A percentile compares a stretch with the other conserved stretches of the same genome.
phyloP scores from a whole-genome alignment of 2,113 vertebrate genomes.

The Paraplagusia blochii region DNA sequence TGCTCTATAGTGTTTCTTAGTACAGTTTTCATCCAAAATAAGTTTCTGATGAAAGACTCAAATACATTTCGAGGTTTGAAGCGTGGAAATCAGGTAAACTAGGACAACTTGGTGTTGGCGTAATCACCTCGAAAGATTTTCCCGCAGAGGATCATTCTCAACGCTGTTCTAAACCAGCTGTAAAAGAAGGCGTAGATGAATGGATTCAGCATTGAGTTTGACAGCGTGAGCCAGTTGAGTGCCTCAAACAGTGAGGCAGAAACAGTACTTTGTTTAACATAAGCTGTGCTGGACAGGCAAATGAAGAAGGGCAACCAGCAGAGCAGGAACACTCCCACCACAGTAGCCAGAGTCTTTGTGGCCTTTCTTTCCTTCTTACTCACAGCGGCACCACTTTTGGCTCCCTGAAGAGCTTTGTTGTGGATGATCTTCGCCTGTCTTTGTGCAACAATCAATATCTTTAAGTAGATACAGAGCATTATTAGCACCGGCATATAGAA shows the following conservation, averaged over 20 bases:
- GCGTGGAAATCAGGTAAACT: not conserved
- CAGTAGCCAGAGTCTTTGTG: constrained; percentile 11
- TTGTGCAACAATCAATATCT: constrained; percentile 33
- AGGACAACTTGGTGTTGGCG: not conserved
- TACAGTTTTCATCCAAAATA: too few species aligned
- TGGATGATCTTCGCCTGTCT: constrained; percentile 32
- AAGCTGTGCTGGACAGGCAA: not conserved
- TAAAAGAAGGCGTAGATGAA: constrained; percentile 11
- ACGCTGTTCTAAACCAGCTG: constrained; percentile 5
- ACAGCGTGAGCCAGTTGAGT: not conserved
- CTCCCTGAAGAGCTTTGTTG: not conserved
- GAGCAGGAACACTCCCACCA: not conserved
- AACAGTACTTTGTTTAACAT: not conserved
- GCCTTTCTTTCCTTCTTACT: constrained; percentile 24
- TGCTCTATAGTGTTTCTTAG: too few species aligned
- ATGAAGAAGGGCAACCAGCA: constrained; percentile 2
- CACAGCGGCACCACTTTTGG: constrained; percentile 5
- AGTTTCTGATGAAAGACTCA: too few species aligned
- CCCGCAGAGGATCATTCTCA: not conserved
- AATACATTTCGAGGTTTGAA: not conserved
- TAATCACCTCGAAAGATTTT: not conserved
- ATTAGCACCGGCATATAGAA: constrained; percentile 30
- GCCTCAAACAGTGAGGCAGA: not conserved
- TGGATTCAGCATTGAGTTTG: constrained; percentile 8
- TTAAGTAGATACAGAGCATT: constrained; percentile 33